Evolutionary conservation across 2,888 invertebrate genomes (phyloP).

Genomic region (Trissoscelio sp.): DNA sequence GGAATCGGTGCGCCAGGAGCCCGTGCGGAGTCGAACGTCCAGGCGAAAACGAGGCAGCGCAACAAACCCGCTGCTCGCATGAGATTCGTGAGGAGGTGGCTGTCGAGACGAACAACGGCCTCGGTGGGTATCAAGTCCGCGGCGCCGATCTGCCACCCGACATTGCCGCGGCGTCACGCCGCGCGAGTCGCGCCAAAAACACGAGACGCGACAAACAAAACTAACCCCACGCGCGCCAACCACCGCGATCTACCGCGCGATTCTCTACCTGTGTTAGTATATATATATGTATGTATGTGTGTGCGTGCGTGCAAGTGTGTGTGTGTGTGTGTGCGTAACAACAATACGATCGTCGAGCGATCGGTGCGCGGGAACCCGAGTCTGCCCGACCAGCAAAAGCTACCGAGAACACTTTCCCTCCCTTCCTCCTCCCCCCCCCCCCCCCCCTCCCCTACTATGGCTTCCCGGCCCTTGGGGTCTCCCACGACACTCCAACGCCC

Average conservation of each 20-base stretch:
- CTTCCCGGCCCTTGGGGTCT: too few species aligned
- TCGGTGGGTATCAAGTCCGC: slow-evolving; percentile 78
- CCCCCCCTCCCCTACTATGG: background rate
- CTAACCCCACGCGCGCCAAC: slow-evolving; percentile 2
- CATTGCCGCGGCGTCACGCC: background rate
- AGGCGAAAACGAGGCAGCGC: slow-evolving; percentile 11
- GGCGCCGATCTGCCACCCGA: slow-evolving; percentile 4
- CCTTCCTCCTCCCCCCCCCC: background rate
- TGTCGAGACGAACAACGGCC: slow-evolving; percentile 75
- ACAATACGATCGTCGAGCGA: slow-evolving; percentile 1
- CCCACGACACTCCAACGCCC: too few species aligned
- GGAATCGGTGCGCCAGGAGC: slow-evolving; percentile 55
- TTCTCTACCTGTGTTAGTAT: background rate
- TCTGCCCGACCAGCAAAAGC: background rate
- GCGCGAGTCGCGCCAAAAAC: slow-evolving; percentile 63
- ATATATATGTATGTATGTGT: background rate
- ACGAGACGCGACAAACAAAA: background rate
- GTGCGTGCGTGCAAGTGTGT: background rate
- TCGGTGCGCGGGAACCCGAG: background rate
- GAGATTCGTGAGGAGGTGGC: slow-evolving; percentile 73
- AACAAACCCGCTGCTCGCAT: slow-evolving; percentile 74
- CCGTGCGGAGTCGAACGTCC: slow-evolving; percentile 43
- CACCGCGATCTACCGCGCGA: background rate
- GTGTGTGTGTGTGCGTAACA: slow-evolving; percentile 17
- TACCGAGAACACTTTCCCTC: too few species aligned